These are phyloP conservation scores for Stenchaetothrips biformis DNA, from an alignment of 2,888 invertebrate genomes.

Conservation along the genomic window DNA sequence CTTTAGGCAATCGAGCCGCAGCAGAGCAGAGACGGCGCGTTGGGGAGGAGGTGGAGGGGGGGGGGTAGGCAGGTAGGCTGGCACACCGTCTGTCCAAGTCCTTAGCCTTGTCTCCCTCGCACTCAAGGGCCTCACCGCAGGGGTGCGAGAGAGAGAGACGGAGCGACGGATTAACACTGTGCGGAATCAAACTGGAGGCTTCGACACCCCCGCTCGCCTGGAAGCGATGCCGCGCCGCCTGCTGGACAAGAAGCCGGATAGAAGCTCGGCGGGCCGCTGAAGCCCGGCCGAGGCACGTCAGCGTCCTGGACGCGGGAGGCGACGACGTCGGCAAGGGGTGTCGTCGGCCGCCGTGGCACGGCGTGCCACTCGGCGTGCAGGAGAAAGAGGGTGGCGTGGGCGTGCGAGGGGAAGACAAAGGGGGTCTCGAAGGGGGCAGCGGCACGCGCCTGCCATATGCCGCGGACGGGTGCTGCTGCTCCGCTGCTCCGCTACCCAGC, in stretches of 20 bases:
- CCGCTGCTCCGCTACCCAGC: background rate
- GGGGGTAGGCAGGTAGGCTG: no score
- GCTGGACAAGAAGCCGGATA: no score
- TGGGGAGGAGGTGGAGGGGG: no score
- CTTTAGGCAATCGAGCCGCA: background rate
- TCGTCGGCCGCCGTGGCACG: background rate
- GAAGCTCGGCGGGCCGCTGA: no score
- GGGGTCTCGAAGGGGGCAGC: background rate
- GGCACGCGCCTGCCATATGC: constrained; percentile 22
- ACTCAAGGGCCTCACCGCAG: background rate
- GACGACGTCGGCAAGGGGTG: no score
- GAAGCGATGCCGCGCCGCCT: no score
- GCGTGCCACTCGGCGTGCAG: background rate
- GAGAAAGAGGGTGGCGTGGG: background rate
- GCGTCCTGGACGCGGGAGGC: background rate
- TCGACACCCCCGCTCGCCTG: no score
- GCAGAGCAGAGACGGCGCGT: background rate
- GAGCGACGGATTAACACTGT: no score
- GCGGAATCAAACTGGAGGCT: no score
- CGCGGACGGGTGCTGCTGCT: background rate
- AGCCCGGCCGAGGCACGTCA: background rate
- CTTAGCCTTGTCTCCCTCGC: no score
- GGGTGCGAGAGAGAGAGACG: background rate
- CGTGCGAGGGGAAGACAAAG: background rate
- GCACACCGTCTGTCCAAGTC: no score